phyloP scores from a whole-genome alignment of 2,797 vertebrate genomes.

The Erpetoichthys calabaricus region DNA sequence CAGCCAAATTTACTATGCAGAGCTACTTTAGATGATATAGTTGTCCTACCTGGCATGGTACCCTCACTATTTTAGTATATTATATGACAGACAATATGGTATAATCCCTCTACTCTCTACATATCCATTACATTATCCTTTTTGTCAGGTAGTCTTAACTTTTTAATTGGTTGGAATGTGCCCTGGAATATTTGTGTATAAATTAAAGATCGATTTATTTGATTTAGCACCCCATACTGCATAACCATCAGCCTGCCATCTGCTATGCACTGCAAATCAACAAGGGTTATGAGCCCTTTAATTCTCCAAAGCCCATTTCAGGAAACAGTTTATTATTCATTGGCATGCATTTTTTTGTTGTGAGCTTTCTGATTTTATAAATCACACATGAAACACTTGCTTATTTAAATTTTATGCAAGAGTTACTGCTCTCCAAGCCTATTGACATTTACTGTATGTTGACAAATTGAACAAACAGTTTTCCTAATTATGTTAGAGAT shows the following conservation, averaged over 20 bases:
- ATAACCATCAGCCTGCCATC: neutral
- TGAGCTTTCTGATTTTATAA: neutral
- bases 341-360: neutral
- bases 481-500: slow-evolving; percentile 32
- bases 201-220: too few species aligned
- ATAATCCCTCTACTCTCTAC: too few species aligned
- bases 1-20: too few species aligned
- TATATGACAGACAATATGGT: too few species aligned
- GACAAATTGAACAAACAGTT: slow-evolving; percentile 19
- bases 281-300: slow-evolving; percentile 4
- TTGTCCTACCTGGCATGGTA: too few species aligned
- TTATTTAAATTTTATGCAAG: neutral
- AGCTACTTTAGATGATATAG: too few species aligned
- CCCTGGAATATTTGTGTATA: too few species aligned
- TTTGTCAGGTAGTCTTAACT: too few species aligned
- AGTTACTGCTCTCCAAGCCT: neutral
- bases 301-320: neutral
- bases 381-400: neutral
- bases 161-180: too few species aligned
- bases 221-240: too few species aligned
- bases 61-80: too few species aligned
- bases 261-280: neutral
- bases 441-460: slow-evolving; percentile 15
- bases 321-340: neutral
- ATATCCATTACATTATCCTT: too few species aligned